Percentiles rank a stretch among this genome's conserved stretches.
These are phyloP conservation scores for Ianthella basta DNA, from an alignment of 37 sponge, comb jelly and placozoan species.

Conservation along the genomic window DNA sequence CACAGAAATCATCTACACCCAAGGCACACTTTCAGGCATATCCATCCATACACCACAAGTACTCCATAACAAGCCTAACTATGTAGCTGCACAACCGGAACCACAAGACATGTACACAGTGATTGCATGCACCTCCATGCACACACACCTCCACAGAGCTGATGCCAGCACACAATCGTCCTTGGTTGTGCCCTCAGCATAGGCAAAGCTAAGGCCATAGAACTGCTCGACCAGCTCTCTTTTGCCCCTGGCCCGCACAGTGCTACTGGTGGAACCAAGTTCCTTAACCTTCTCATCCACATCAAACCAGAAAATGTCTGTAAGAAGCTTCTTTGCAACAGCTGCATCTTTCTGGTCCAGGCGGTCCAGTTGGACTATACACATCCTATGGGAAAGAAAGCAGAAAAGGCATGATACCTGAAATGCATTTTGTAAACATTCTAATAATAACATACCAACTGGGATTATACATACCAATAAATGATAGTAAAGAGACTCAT, in stretches of 20 bases:
- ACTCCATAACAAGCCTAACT: too few species aligned
- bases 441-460: too few species aligned
- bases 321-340: slow-evolving; percentile 51
- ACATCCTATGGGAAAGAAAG: slow-evolving; percentile 50
- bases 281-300: slow-evolving; percentile 62
- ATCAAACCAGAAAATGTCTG: slow-evolving; percentile 77
- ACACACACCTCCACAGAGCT: slow-evolving; percentile 69
- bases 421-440: too few species aligned
- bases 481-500: too few species aligned
- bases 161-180: slow-evolving; percentile 32
- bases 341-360: slow-evolving; percentile 68
- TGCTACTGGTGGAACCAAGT: slow-evolving; percentile 56
- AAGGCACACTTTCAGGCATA: too few species aligned
- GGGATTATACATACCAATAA: too few species aligned
- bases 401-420: too few species aligned
- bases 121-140: background rate
- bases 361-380: slow-evolving; percentile 67
- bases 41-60: too few species aligned
- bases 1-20: too few species aligned
- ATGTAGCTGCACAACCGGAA: too few species aligned
- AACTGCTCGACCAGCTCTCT: slow-evolving; percentile 59
- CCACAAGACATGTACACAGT: too few species aligned
- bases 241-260: slow-evolving; percentile 26
- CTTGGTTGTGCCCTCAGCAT: slow-evolving; percentile 62
- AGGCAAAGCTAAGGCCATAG: slow-evolving; percentile 75